A percentile compares a stretch with the other conserved stretches of the same genome.
phyloP scores from a whole-genome alignment of 2,113 vertebrate genomes.

The Riparia riparia region DNA sequence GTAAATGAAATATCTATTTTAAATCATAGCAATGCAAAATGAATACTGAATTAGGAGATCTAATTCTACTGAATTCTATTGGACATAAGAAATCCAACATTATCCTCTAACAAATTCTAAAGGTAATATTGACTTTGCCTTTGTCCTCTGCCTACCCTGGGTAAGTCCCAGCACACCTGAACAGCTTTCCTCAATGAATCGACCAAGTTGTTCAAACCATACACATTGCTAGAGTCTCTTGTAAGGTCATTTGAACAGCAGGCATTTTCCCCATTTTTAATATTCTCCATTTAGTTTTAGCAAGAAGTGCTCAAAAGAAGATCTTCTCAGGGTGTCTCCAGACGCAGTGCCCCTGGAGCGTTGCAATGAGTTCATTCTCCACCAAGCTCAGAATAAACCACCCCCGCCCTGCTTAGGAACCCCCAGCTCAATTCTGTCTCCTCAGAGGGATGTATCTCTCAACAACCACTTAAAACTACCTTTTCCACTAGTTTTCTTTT shows the following conservation, averaged over 20 bases:
- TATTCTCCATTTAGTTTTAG: background rate
- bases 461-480: background rate
- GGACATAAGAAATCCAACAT: background rate
- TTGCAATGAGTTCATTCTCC: background rate
- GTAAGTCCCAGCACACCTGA: background rate
- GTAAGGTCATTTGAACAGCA: background rate
- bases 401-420: background rate
- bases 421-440: background rate
- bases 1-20: background rate
- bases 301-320: background rate
- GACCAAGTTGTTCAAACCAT: background rate
- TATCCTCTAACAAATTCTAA: background rate
- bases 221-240: accelerated
- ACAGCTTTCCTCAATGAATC: background rate
- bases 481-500: background rate
- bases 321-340: background rate
- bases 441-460: background rate
- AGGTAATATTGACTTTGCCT: background rate
- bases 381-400: background rate
- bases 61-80: background rate
- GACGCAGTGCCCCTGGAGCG: background rate
- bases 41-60: background rate
- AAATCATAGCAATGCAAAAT: background rate
- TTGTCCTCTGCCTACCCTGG: background rate
- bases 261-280: background rate